These are phyloP conservation scores for Geophilus truncorum DNA, from an alignment of 2,888 invertebrate species.

Conservation along the genomic window DNA sequence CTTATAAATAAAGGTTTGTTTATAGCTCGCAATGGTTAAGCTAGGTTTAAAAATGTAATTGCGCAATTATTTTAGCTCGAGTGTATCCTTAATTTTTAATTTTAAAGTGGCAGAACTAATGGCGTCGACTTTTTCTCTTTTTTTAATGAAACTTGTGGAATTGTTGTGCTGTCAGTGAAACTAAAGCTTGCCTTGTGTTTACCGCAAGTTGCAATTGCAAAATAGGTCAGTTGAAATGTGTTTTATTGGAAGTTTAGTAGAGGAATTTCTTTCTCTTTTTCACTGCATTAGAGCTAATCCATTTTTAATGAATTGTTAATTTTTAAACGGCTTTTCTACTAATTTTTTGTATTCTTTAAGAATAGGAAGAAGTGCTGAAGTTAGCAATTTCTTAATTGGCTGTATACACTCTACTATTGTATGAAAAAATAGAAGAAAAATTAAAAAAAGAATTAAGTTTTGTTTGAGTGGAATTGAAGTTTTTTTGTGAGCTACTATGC, in stretches of 20 bases:
- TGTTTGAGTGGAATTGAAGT: background rate
- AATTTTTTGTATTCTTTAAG: background rate
- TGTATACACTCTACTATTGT: background rate
- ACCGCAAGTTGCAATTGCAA: background rate
- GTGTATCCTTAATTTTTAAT: background rate
- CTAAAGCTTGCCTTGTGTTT: too few relatives aligned
- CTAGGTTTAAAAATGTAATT: background rate
- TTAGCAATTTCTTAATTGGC: background rate
- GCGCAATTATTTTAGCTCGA: background rate
- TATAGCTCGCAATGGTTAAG: background rate
- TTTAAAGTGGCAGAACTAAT: background rate
- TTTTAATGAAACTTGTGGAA: too few relatives aligned
- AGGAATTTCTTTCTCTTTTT: background rate
- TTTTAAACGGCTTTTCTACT: background rate
- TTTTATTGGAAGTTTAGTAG: too few relatives aligned
- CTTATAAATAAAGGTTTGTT: background rate
- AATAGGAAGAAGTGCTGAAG: background rate
- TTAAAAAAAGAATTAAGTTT: background rate
- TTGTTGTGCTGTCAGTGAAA: too few relatives aligned
- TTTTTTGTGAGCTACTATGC: too few relatives aligned
- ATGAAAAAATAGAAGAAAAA: background rate
- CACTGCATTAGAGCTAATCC: background rate
- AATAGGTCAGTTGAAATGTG: background rate
- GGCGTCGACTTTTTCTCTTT: background rate
- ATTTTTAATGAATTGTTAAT: conserved; percentile 16